Conservation (phyloP, 2,888 invertebrate species). For the Apotomis turbidana region DNA sequence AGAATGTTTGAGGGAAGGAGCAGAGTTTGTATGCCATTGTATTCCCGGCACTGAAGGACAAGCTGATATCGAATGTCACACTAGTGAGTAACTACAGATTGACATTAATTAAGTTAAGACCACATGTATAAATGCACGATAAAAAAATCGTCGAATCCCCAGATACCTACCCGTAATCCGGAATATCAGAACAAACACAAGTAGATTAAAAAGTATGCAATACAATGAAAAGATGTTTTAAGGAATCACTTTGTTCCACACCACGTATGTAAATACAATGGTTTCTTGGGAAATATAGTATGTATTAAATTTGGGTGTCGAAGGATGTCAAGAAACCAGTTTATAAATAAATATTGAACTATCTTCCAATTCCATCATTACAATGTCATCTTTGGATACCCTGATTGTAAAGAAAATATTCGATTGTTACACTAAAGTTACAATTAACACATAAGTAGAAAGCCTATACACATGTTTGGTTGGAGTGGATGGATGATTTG, state of each 20-base stretch:
- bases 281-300: constrained; percentile 42
- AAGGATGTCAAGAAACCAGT: constrained; percentile 29
- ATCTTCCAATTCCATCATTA: neutral
- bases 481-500: constrained; percentile 32
- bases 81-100: constrained; percentile 70
- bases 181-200: neutral
- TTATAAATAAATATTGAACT: constrained; percentile 3
- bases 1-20: constrained; percentile 93
- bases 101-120: constrained; percentile 33
- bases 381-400: constrained; percentile 47
- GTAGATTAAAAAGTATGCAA: neutral
- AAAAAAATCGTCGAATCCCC: constrained; percentile 40
- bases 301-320: constrained; percentile 24
- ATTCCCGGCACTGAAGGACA: constrained; percentile 89
- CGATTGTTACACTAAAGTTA: constrained; percentile 21
- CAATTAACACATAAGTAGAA: constrained; percentile 31
- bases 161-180: neutral
- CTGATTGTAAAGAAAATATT: constrained; percentile 43
- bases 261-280: constrained; percentile 51
- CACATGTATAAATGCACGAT: constrained; percentile 83
- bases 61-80: constrained; percentile 88
- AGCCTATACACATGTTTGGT: constrained; percentile 24
- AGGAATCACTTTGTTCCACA: constrained; percentile 32
- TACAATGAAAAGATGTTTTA: neutral
- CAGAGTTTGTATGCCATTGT: constrained; percentile 92